Base-by-base conservation (phyloP, 2,113 vertebrate species). In the Amia ocellicauda region DNA sequence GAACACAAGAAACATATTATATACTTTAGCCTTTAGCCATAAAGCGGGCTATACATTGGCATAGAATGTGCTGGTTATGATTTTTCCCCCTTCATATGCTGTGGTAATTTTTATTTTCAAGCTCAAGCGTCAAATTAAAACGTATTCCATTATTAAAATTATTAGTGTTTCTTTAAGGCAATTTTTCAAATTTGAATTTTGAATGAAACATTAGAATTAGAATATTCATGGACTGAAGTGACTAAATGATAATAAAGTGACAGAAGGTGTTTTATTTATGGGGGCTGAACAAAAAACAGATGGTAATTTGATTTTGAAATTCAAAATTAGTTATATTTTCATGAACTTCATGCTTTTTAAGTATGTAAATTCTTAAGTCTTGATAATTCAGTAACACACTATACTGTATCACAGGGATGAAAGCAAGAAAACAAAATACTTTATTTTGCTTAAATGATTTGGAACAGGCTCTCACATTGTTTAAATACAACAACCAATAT, bases 151-250 rank as follows among this genome's bases (percentile, higher is more conserved):
- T 53, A 40, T 24, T 62, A 28, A 52, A 62, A 52, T 2, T 20
- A 51, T 51, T n/a, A 10, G 17, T 11, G 23, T 24, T 51, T 14
- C 31, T 36, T 41, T 16, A 52, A 52, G 49, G 41, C n/a, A 50
- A 14, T n/a, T 13, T 4, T 14, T 10, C 28, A 26, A 45, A 20
- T 54, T 23, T 24, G 62, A 14, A n/a, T 52, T 43, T 8, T n/a
- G 75, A 74, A 74, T 69, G 60, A 68, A 65, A n/a, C n/a, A n/a
- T n/a, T n/a, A n/a, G 60, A 71, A 82, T 84, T 83, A 80, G 76
- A 82, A 86, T 86, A 86, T 86, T 84, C 81, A 83, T 82, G 80
- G 84, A 82, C 74, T 27, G 66, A 79, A 77, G 74, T 73, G 75
- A 80, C 74, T 77, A 59, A 10, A 16, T 55, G 31, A 42, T 54